Conservation (phyloP, 2,888 invertebrate genomes). For the Halictus quadricinctus region DNA sequence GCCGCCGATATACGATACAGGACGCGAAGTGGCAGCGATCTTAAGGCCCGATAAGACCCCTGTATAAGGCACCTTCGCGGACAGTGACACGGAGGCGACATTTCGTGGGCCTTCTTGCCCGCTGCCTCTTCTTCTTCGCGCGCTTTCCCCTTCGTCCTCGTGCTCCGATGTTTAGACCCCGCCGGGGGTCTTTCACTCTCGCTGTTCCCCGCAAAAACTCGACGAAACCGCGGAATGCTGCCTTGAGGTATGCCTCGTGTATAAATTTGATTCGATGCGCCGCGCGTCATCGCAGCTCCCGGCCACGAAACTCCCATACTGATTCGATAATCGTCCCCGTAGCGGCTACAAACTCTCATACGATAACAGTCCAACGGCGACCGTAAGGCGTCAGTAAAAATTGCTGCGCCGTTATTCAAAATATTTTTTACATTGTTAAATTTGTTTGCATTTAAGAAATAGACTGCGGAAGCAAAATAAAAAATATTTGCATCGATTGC, state of each 20-base stretch:
- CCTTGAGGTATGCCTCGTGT: conserved; percentile 47
- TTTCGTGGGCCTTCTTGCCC: conserved; percentile 58
- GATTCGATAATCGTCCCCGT: neutral
- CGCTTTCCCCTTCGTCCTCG: conserved; percentile 41
- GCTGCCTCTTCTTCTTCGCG: conserved; percentile 46
- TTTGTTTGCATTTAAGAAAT: too few relatives aligned
- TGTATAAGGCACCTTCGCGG: conserved; percentile 54
- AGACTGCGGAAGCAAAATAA: too few relatives aligned
- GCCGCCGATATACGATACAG: conserved; percentile 59
- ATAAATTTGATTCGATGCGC: conserved; percentile 38
- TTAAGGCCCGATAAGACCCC: conserved; percentile 55
- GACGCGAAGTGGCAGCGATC: conserved; percentile 61
- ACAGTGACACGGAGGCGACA: conserved; percentile 63
- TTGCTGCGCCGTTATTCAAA: too few relatives aligned
- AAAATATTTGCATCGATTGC: too few relatives aligned
- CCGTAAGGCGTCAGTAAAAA: too few relatives aligned
- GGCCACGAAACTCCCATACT: neutral
- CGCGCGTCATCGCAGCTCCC: conserved; percentile 17
- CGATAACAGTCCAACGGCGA: neutral
- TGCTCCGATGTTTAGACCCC: conserved; percentile 32
- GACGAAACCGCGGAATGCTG: conserved; percentile 74
- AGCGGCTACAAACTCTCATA: neutral
- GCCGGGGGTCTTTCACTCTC: conserved; percentile 49
- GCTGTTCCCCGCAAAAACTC: conserved; percentile 68
- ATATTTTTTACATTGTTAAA: too few relatives aligned